phyloP scores from a whole-genome alignment of 2,113 vertebrate species.

The Circaetus gallicus region DNA sequence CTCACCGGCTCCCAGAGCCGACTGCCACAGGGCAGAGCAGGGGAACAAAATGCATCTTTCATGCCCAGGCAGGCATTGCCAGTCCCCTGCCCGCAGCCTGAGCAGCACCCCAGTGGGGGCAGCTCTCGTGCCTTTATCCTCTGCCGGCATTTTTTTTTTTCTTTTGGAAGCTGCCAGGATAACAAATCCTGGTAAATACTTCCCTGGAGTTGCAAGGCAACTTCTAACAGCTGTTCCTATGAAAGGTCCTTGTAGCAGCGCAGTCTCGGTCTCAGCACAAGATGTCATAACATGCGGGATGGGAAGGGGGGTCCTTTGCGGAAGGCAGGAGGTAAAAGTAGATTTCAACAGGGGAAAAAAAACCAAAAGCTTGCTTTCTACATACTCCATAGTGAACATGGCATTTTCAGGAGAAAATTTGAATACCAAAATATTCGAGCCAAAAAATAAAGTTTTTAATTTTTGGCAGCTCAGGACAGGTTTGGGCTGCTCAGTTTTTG shows the following conservation, averaged over 20 bases:
- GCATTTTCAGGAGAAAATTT: constrained; percentile 15
- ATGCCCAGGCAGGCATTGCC: background rate
- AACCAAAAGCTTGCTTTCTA: background rate
- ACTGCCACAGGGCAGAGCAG: background rate
- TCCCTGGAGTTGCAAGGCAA: background rate
- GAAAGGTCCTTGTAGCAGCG: background rate
- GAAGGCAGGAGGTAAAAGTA: background rate
- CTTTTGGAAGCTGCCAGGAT: background rate
- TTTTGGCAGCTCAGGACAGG: constrained; percentile 45
- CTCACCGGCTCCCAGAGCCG: accelerated
- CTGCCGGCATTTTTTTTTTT: background rate
- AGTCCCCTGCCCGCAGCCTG: background rate
- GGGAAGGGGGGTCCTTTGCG: background rate
- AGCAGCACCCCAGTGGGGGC: accelerated
- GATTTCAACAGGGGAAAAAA: background rate
- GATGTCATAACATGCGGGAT: background rate
- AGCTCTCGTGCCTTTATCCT: accelerated
- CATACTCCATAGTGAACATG: background rate
- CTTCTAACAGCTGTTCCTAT: background rate
- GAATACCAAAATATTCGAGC: constrained; percentile 23
- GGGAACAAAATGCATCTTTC: constrained; percentile 4
- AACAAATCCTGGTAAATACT: background rate
- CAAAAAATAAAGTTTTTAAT: constrained; percentile 47
- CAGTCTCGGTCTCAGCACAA: background rate
- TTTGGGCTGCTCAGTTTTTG: constrained; percentile 63